Conservation (phyloP, 2,888 invertebrate species). For the Clostera curtula region DNA sequence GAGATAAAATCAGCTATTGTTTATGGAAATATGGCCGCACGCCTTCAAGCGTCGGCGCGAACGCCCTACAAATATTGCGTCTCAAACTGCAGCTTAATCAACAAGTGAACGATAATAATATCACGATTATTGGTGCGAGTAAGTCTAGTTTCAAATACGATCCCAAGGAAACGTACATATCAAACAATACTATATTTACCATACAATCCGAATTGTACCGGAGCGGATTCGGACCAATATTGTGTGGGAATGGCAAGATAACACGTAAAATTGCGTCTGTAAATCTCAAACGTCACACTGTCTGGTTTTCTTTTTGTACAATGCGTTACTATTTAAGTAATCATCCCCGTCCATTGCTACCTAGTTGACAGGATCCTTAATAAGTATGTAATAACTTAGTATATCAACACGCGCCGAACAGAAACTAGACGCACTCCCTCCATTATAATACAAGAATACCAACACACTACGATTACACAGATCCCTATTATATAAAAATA, state of each 20-base stretch:
- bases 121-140: constrained; percentile 10
- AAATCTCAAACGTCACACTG: too few relatives aligned
- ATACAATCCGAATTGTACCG: too few relatives aligned
- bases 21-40: constrained; percentile 52
- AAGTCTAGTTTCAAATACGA: constrained; percentile 4
- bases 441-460: constrained; percentile 58
- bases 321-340: too few relatives aligned
- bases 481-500: constrained; percentile 72
- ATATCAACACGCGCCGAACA: background rate
- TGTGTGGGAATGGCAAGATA: too few relatives aligned
- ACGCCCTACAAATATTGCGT: constrained; percentile 31
- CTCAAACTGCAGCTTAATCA: constrained; percentile 25
- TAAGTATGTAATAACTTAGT: too few relatives aligned
- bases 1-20: constrained; percentile 13
- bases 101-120: constrained; percentile 21
- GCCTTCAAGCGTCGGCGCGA: constrained; percentile 54
- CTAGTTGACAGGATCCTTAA: too few relatives aligned
- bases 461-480: constrained; percentile 68
- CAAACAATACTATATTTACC: too few relatives aligned
- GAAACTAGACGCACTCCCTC: constrained; percentile 9
- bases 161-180: too few relatives aligned
- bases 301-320: too few relatives aligned
- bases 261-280: too few relatives aligned
- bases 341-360: too few relatives aligned
- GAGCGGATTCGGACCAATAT: too few relatives aligned